Base-by-base conservation (phyloP, 1,140 invertebrate genomes). In the Bombus vancouverensis region DNA sequence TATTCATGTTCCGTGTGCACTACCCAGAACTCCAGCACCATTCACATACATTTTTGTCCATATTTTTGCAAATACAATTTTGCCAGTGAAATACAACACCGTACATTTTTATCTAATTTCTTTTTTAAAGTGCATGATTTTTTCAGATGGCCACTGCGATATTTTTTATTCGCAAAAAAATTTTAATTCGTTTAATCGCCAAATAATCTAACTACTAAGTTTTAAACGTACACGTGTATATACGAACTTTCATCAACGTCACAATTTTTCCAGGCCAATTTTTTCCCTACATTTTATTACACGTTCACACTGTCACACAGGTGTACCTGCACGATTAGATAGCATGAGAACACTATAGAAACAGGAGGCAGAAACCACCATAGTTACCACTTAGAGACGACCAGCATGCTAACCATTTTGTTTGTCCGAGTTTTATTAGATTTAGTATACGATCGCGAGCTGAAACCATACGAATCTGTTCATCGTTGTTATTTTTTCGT, bases 271-370 rank as follows among this genome's bases (percentile, higher is more conserved):
- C 59, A 76, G 72, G 28, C 18, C 32, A n/a, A 57, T 80, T 65
- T 75, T 86, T 82, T 47, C 3, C 39, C 22, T 12, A 32, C 37
- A 79, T 57, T 15, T 53, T 37, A 28, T 28, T 28, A 86, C 47
- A 87, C 72, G n/a, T 59, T 86, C 15, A 81, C 85, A 85, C 78
- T 47, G 5, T 70, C 62, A 85, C 88, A 89, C 81, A 90, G 85
- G 65, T 82, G 81, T 88, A 84, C 81, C 66, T 81, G 89, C 85
- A 89, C 78, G 85, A 82, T 89, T 84, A 70, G 71, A 90, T 70
- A 89, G 88, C 88, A 90, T 87, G 81, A 82, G 74, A 59, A 76
- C 59, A 70, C 62, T 57, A 75, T 66, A 84, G 47, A 88, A 65
- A 75, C 79, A 89, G 34, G 66, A 76, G 62, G 65, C 73, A 81